A percentile compares a stretch with the other conserved stretches of the same genome.
phyloP scores from a whole-genome alignment of 2,113 vertebrate species.

The Amphilophus citrinellus region DNA sequence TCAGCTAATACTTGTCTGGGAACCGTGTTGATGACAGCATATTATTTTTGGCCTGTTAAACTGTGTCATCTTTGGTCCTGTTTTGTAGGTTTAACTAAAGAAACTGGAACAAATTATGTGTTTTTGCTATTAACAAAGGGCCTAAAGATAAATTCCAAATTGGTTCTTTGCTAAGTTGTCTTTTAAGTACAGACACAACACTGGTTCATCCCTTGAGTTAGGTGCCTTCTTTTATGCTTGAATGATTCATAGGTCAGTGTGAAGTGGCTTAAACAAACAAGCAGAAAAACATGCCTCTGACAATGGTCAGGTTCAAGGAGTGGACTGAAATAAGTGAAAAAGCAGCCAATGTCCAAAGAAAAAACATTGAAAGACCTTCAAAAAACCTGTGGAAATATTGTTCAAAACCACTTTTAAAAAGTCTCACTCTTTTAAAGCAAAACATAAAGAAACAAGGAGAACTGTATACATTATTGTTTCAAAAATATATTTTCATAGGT shows the following conservation, averaged over 20 bases:
- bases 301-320: background rate
- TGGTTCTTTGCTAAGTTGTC: background rate
- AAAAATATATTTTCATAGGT: background rate
- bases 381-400: background rate
- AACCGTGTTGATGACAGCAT: background rate
- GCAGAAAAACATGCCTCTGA: background rate
- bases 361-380: background rate
- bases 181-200: background rate
- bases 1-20: background rate
- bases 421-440: background rate
- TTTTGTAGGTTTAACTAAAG: background rate
- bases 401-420: background rate
- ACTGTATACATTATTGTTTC: background rate
- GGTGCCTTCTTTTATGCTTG: background rate
- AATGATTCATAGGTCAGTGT: background rate
- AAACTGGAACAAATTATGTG: background rate
- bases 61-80: background rate
- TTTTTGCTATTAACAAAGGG: background rate
- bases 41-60: background rate
- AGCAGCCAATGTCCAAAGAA: background rate
- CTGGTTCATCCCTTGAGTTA: background rate
- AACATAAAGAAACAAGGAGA: background rate
- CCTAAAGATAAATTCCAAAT: background rate
- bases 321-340: background rate
- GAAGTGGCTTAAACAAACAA: too few species aligned